Conservation (phyloP, 2,797 vertebrate species). For the Helostoma temminkii region DNA sequence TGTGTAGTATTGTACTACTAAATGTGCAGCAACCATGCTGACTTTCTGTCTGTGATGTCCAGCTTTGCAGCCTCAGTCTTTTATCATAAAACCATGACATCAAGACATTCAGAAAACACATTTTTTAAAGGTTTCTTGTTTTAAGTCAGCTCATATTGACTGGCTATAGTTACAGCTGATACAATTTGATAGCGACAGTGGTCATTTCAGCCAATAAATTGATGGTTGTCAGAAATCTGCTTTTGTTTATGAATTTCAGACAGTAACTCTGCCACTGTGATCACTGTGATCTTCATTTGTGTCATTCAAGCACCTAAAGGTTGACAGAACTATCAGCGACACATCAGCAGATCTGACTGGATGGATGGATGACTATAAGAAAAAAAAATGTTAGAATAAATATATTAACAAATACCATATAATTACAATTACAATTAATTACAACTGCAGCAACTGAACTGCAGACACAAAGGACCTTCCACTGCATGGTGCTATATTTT, state of each 20-base stretch:
- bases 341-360: background rate
- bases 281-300: background rate
- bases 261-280: background rate
- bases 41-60: background rate
- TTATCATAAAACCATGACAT: background rate
- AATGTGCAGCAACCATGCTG: too few relatives aligned
- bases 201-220: background rate
- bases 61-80: background rate
- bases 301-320: too few relatives aligned
- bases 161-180: background rate
- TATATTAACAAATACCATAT: background rate
- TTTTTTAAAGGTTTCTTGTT: background rate
- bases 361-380: background rate
- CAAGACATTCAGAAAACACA: background rate
- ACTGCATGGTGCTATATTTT: constrained; percentile 43
- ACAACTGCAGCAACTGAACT: constrained; percentile 5
- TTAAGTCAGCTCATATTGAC: background rate
- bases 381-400: background rate
- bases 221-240: too few relatives aligned
- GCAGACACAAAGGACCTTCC: constrained; percentile 16
- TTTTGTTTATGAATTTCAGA: background rate
- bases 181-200: background rate
- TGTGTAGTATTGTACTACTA: background rate
- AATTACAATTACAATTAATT: background rate
- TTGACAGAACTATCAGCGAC: background rate